Evolutionary conservation across 1,140 invertebrate genomes (phyloP).

Genomic region (Phymorhynchus buccinoides): DNA sequence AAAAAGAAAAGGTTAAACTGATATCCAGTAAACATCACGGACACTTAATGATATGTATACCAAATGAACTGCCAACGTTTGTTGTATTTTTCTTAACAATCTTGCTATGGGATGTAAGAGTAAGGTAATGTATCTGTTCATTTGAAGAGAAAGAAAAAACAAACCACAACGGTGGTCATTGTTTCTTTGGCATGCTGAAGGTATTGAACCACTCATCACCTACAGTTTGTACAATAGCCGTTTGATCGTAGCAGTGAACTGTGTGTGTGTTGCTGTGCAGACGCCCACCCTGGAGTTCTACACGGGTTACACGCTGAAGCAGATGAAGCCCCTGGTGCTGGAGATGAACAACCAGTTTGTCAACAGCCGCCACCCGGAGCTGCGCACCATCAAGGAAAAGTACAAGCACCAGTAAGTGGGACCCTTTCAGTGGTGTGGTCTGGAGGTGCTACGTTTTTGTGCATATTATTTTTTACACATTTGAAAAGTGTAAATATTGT

Average conservation of each 20-base stretch:
- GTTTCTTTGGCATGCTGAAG: not conserved
- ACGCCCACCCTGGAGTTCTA: conserved; percentile 87
- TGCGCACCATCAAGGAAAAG: conserved; percentile 91
- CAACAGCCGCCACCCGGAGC: conserved; percentile 81
- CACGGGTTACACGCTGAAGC: conserved; percentile 84
- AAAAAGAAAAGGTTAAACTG: no score
- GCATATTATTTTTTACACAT: no score
- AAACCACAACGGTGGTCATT: not conserved
- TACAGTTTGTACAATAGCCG: not conserved
- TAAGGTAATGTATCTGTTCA: not conserved
- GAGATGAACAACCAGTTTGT: conserved; percentile 85
- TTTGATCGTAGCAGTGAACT: not conserved
- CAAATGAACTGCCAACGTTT: no score
- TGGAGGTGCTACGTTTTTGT: no score
- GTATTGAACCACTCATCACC: not conserved
- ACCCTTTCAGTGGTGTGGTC: no score
- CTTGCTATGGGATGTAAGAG: no score
- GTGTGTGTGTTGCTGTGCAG: conserved; percentile 76
- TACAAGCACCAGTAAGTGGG: conserved; percentile 91
- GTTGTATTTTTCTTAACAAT: no score
- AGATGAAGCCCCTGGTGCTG: conserved; percentile 83
- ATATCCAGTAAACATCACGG: no score
- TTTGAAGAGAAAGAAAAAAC: not conserved
- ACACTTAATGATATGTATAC: no score
- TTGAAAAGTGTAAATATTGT: not conserved